Percentiles rank a stretch among this genome's conserved stretches.
Conservation (phyloP, 2,888 invertebrate genomes). For the Meghimatium bilineatum region DNA sequence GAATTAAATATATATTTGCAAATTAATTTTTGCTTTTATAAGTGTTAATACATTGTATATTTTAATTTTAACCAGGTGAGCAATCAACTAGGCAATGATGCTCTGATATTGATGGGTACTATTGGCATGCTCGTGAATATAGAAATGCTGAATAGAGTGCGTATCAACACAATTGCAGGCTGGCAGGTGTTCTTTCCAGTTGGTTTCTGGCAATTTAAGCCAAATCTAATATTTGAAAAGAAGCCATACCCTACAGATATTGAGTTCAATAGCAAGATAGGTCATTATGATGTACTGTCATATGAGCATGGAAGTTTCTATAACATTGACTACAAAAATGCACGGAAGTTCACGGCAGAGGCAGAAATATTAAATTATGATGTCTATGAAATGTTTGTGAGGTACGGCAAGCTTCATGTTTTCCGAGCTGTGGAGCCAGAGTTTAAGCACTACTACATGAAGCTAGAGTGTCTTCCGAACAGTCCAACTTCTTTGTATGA, state of each 20-base stretch:
- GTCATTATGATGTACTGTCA: conserved; percentile 87
- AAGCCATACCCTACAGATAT: conserved; percentile 71
- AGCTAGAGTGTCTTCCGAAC: conserved; percentile 67
- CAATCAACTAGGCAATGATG: conserved; percentile 84
- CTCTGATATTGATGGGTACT: conserved; percentile 68
- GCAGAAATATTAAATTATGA: conserved; percentile 59
- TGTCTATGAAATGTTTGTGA: conserved; percentile 85
- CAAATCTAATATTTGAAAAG: conserved; percentile 78
- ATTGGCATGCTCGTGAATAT: conserved; percentile 71
- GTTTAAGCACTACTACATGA: conserved; percentile 80
- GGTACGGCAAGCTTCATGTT: conserved; percentile 83
- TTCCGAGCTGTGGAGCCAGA: conserved; percentile 89
- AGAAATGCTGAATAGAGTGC: conserved; percentile 90
- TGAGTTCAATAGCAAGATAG: conserved; percentile 78
- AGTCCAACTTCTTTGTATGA: conserved; percentile 58
- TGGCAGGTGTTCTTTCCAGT: conserved; percentile 95
- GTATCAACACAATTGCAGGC: conserved; percentile 94
- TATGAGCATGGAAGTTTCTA: conserved; percentile 88
- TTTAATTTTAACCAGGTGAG: conserved; percentile 68
- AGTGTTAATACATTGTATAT: background rate
- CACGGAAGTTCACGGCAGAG: conserved; percentile 81
- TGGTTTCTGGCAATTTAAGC: conserved; percentile 92
- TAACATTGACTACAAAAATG: conserved; percentile 84
- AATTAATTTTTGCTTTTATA: background rate
- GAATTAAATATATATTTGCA: too few relatives aligned